Base-by-base conservation (phyloP, 2,113 vertebrate genomes). In the Benthochromis sp. region DNA sequence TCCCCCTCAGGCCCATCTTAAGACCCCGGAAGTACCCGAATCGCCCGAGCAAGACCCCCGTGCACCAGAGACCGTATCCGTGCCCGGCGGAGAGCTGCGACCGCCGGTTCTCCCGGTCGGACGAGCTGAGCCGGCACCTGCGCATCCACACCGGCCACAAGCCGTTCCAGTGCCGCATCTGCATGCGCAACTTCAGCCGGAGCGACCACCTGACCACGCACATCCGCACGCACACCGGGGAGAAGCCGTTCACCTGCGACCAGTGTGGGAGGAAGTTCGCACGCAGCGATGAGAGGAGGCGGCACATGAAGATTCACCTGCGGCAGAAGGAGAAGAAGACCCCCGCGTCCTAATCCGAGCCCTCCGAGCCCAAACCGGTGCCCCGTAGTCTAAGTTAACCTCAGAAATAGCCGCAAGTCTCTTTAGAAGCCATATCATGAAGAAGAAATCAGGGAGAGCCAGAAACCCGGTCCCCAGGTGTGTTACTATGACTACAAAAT, bases 21-120 rank as follows among this genome's bases (percentile, higher is more conserved):
- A 95, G 97, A 69, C 98, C 97, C 9, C 95, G 97, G 52, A 98
- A 98, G 92, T 98, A 98, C 78, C 98, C 98, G 11, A 98, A 97
- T 95, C 96, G 98, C 6, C 98, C 98, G 8, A 98, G 98, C 95
- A 99, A 99, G 97, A 98, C 98, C 0, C 98, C 98, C 0, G 97
- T 98, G 12, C 98, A 99, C 45, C 98, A 99, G 94, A 94, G 98
- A 76, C 98, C 98, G 10, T 97, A 98, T 87, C 97, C 98, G 0
- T 99, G 98, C 92, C 98, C 98, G 1, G 98, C 98, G 2, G 98
- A 99, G 93, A 97, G 97, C 53, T 99, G 98, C 84, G 98, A 98
- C 94, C 97, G 98, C 2, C 92, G 98, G 21, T 99, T 99, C 96
- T 98, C 98, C 6, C 96, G 98, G 16, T 98, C 98, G 0, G 98